A percentile compares a stretch with the other conserved stretches of the same genome.
These are phyloP conservation scores for Leucosticte australis DNA, from an alignment of 2,113 vertebrate species.

Conservation along the genomic window DNA sequence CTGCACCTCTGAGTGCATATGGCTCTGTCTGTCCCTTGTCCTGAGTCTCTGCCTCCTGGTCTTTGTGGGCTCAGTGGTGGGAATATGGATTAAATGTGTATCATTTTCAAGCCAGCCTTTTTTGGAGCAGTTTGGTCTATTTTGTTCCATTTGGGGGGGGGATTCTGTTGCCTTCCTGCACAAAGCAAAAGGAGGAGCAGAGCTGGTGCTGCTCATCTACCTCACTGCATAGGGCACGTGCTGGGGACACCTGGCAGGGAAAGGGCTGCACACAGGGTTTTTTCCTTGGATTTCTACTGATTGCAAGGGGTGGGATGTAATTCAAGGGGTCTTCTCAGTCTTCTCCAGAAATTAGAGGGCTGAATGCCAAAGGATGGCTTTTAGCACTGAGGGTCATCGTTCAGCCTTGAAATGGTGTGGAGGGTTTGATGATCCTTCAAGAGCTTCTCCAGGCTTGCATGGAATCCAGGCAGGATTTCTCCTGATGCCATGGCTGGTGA, in stretches of 20 bases:
- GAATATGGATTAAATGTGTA: not conserved
- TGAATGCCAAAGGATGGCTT: not conserved
- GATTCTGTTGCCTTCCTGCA: not conserved
- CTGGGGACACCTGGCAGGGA: not conserved
- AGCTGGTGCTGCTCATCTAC: not conserved
- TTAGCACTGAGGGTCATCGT: not conserved
- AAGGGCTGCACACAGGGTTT: fast-evolving
- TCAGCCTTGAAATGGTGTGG: not conserved
- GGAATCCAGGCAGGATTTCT: not conserved
- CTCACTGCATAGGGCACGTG: fast-evolving
- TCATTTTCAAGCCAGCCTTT: not conserved
- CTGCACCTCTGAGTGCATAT: not conserved
- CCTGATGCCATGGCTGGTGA: fast-evolving
- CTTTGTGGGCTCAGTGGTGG: not conserved
- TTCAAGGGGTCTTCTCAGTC: not conserved
- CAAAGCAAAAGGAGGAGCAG: not conserved
- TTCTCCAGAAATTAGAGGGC: not conserved
- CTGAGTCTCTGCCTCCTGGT: not conserved
- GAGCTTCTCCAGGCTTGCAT: not conserved
- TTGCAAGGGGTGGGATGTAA: not conserved
- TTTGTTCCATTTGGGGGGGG: not conserved
- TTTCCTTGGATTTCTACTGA: not conserved
- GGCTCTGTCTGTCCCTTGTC: not conserved
- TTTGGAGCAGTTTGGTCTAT: not conserved
- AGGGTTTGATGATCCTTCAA: not conserved